Conservation (phyloP, 2,797 vertebrate genomes). For the Enteromius anoplus region DNA sequence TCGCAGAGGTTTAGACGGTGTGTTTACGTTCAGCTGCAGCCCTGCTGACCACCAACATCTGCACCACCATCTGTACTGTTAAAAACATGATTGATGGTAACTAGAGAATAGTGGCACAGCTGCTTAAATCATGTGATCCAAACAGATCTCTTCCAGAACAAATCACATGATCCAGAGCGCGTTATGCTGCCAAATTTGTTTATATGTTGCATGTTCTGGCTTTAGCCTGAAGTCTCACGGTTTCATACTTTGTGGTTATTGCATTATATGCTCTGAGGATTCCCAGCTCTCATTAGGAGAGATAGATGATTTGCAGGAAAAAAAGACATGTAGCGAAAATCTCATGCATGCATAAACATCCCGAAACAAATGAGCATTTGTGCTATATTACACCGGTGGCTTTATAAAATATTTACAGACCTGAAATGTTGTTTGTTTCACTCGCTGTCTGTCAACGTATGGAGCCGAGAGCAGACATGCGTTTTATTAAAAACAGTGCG, state of each 20-base stretch:
- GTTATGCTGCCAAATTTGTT: slow-evolving; percentile 22
- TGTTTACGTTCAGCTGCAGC: slow-evolving; percentile 9
- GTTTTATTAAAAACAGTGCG: slow-evolving; percentile 39
- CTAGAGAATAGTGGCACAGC: not conserved
- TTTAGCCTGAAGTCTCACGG: slow-evolving; percentile 15
- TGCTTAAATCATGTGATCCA: not conserved
- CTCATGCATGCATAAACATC: slow-evolving; percentile 42
- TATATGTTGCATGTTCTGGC: slow-evolving; percentile 7
- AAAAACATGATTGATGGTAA: slow-evolving; percentile 17
- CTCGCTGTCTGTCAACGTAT: slow-evolving; percentile 19
- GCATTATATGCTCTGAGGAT: slow-evolving; percentile 41
- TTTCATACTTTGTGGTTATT: slow-evolving; percentile 46
- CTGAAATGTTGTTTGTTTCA: slow-evolving; percentile 43
- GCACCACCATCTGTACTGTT: slow-evolving; percentile 21
- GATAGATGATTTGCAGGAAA: slow-evolving; percentile 32
- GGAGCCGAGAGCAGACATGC: slow-evolving; percentile 11
- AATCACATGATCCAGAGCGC: not conserved
- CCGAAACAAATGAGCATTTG: slow-evolving; percentile 27
- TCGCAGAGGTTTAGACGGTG: not conserved
- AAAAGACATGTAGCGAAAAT: slow-evolving; percentile 35
- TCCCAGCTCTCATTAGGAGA: slow-evolving; percentile 36
- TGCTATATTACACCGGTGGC: slow-evolving; percentile 29
- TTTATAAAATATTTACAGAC: slow-evolving; percentile 46
- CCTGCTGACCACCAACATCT: slow-evolving; percentile 38
- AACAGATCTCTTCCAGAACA: not conserved